Percentiles rank a stretch among this genome's conserved stretches.
Conservation (phyloP, 2,888 invertebrate species). For the Stenodema calcarata region DNA sequence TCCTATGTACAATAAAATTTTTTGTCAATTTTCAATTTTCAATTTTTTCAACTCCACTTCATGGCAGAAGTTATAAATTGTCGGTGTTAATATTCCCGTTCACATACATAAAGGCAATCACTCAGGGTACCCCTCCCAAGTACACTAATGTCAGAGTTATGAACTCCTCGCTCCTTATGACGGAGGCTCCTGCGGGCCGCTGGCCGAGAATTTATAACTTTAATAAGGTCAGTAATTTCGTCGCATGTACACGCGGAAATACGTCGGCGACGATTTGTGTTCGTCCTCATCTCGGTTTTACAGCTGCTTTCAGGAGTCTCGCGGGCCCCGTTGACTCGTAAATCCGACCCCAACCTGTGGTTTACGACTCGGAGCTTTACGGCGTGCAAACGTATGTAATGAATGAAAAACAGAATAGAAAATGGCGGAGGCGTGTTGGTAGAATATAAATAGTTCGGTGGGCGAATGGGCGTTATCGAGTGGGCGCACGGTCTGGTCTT, state of each 20-base stretch:
- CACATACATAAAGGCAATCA: no score
- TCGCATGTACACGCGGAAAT: neutral
- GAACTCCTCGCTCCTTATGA: neutral
- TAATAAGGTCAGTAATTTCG: neutral
- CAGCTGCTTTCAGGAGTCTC: neutral
- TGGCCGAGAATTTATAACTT: neutral
- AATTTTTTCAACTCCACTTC: no score
- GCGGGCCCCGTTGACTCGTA: neutral
- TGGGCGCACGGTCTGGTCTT: no score
- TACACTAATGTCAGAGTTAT: neutral
- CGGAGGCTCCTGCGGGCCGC: neutral
- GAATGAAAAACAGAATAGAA: neutral
- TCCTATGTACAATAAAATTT: no score
- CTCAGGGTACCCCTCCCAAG: no score
- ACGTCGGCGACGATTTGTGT: neutral
- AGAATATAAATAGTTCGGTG: no score
- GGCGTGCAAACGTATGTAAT: neutral
- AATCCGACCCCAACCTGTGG: neutral
- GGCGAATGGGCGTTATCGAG: no score
- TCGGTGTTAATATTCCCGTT: no score
- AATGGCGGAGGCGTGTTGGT: neutral
- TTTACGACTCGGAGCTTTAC: neutral
- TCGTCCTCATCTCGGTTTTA: neutral
- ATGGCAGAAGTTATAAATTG: no score
- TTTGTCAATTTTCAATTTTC: no score